A percentile compares a stretch with the other conserved stretches of the same genome.
Evolutionary conservation across 1,140 invertebrate genomes (phyloP).

Genomic region (Triops longicaudatus): DNA sequence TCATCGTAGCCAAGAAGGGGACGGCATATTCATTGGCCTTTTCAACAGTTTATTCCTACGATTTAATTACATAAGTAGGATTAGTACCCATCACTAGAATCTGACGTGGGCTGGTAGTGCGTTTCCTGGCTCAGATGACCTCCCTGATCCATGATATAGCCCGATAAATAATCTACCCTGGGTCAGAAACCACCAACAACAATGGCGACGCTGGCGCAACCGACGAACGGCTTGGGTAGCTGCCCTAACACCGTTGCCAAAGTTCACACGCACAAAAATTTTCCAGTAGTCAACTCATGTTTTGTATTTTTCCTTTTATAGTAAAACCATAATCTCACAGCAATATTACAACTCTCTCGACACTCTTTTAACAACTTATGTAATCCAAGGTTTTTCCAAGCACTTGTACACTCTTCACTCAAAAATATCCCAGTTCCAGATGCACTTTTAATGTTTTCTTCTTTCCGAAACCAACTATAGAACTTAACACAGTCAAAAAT

Average conservation of each 20-base stretch:
- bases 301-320: not conserved
- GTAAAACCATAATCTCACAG: too few relatives aligned
- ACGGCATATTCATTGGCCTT: conserved; percentile 3
- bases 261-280: not conserved
- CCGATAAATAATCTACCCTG: conserved; percentile 28
- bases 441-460: too few relatives aligned
- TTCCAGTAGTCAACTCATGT: not conserved
- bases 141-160: conserved; percentile 28
- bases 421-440: too few relatives aligned
- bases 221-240: conserved; percentile 17
- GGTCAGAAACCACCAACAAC: conserved; percentile 13
- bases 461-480: too few relatives aligned
- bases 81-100: conserved; percentile 29
- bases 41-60: conserved; percentile 27
- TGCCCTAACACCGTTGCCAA: not conserved
- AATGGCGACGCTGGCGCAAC: conserved; percentile 28
- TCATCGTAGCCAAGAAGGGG: conserved; percentile 17
- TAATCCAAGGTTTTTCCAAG: too few relatives aligned
- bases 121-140: conserved; percentile 27
- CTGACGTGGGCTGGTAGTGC: conserved; percentile 27
- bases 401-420: too few relatives aligned
- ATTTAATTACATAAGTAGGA: conserved; percentile 22
- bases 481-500: too few relatives aligned
- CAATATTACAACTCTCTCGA: too few relatives aligned
- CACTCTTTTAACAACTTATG: too few relatives aligned